Evolutionary conservation across 2,797 vertebrate genomes (phyloP).

Genomic region (Bufotes viridis): DNA sequence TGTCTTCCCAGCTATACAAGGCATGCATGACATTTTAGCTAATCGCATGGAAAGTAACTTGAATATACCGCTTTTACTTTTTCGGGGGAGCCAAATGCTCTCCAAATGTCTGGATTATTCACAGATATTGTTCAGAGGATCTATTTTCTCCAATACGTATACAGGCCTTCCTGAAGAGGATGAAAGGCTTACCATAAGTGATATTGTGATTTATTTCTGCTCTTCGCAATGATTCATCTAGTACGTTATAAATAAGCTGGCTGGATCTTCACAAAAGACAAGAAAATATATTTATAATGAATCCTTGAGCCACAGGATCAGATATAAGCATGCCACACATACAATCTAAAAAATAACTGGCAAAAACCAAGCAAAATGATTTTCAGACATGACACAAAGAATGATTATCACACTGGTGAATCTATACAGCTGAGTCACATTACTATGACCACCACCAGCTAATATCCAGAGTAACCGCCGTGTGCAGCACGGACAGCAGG

Average conservation of each 20-base stretch:
- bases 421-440: no score
- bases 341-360: background rate
- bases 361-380: background rate
- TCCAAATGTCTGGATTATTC: background rate
- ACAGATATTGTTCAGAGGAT: background rate
- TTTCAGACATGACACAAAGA: background rate
- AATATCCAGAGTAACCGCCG: no score
- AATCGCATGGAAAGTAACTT: background rate
- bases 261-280: slow-evolving; percentile 74
- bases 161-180: background rate
- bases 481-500: no score
- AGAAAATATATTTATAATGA: background rate
- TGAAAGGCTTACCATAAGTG: slow-evolving; percentile 85
- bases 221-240: slow-evolving; percentile 94
- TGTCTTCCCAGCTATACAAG: no score
- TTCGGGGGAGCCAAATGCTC: no score
- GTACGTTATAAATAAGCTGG: slow-evolving; percentile 93
- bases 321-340: background rate
- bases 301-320: background rate
- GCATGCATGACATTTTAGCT: background rate
- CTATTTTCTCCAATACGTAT: background rate
- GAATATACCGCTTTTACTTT: no score
- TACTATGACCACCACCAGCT: background rate
- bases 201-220: slow-evolving; percentile 99
- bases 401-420: background rate